Conservation (phyloP, 92 coral and sea anemone species). For the Porites cylindrica region DNA sequence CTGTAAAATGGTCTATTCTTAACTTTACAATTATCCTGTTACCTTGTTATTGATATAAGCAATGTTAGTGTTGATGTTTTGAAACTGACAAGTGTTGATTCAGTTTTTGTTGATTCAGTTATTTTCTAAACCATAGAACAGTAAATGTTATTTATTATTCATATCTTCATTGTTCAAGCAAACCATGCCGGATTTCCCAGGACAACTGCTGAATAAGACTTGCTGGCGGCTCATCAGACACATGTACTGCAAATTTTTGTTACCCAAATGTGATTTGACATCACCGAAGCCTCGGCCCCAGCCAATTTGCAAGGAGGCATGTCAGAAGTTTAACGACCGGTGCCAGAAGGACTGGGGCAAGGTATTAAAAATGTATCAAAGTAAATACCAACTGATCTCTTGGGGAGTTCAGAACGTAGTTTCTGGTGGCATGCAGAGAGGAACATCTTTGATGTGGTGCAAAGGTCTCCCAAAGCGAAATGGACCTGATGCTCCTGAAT, state of each 20-base stretch:
- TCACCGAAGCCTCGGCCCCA: conserved; percentile 72
- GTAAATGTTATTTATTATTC: too few species aligned
- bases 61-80: too few species aligned
- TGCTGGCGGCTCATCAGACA: conserved; percentile 61
- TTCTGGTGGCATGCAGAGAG: conserved; percentile 33
- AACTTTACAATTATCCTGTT: too few species aligned
- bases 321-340: conserved; percentile 62
- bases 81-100: too few species aligned
- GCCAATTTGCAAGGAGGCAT: conserved; percentile 86
- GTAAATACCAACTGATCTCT: background rate
- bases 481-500: conserved; percentile 77
- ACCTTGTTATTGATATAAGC: too few species aligned
- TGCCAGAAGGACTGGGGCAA: conserved; percentile 70
- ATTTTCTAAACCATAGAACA: too few species aligned
- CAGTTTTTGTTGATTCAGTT: too few species aligned
- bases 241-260: conserved; percentile 71
- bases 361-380: conserved; percentile 54
- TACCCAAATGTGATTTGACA: conserved; percentile 82
- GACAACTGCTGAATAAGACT: conserved; percentile 15
- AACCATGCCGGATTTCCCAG: conserved; percentile 21
- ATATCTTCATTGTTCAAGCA: too few species aligned
- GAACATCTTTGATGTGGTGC: conserved; percentile 73
- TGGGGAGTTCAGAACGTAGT: conserved; percentile 35
- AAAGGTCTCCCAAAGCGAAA: conserved; percentile 66
- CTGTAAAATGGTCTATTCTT: too few species aligned